Base-by-base conservation (phyloP, 2,113 vertebrate genomes). In the Zosterops japonicus region DNA sequence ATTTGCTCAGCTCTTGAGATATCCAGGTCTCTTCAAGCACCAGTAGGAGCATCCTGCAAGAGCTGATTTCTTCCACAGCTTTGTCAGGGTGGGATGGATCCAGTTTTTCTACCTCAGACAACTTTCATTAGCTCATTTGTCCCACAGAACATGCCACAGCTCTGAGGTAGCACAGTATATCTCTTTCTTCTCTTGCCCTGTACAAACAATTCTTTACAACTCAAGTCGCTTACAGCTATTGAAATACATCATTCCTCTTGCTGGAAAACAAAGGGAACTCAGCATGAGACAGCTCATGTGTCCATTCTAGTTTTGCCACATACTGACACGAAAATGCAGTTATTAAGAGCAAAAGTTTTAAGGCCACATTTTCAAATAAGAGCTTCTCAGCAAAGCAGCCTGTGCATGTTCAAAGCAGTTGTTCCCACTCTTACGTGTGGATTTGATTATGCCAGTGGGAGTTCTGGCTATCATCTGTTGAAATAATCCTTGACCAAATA, bases 181-280 rank as follows among this genome's bases (percentile, higher is more conserved):
- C 13, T 74, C 23, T 79, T 90, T 91, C 39, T 94, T 95, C 64
- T 93, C 41, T 81, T 90, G 56, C 44, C 52, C 56, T 50, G 52
- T 60, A 52, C 76, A 71, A 76, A 84, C 19, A 74, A 83, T 67
- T 25, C 42, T 77, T 92, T 55, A 57, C 13, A 85, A 68, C 57
- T 92, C 28, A 47, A 89, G 75, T 42, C 0, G 0, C 50, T 93
- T 83, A 81, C 0, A 12, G 42, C 55, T 74, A 84, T 1, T 87
- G 56, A 91, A 97, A 93, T 36, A 71, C n/a, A 87, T 60, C 6
- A n/a, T 89, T 91, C 81, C 42, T 65, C 60, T 95, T 61, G 29
- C 57, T 83, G 69, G 36, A 89, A 96, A 96, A 96, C 88, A 95
- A 89, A 95, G 64, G 67, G 41, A 96, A 77, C 87, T 87, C 85